Base-by-base conservation (phyloP, 2,113 vertebrate species). In the Triplophysa siluroides region DNA sequence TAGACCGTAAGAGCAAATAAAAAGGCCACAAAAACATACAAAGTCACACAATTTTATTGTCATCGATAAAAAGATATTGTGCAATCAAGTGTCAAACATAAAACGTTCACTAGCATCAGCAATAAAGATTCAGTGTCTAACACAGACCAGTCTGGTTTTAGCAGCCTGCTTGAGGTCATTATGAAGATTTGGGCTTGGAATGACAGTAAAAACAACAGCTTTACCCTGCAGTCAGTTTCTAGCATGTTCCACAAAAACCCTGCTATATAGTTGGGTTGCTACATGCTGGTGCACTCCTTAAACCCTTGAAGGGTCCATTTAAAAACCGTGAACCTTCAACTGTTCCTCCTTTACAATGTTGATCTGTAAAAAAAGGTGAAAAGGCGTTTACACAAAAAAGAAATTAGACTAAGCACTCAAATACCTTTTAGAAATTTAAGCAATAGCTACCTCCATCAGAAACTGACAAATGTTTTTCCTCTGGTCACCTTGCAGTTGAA, bases 401-500 rank as follows among this genome's bases (percentile, higher is more conserved):
- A 1, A 13, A n/a, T 38, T 14, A 63, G 26, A 29, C 4, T 3
- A 54, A 16, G 19, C 52, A 54, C 11, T 21, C 3, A 33, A 18
- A 74, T n/a, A 38, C 52, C n/a, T 8, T 16, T 71, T 10, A 29
- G 3, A 78, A 38, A 16, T 1, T 1, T 58, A 19, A 29, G 13
- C 7, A 8, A 29, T 26, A 13, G 90, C 62, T 76, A 97, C 97
- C 89, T 98, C 96, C 0, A 94, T 89, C 1, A 98, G 94, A 91
- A 98, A 98, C 89, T 95, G 93, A 90, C 95, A 96, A 86, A 98
- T 97, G 92, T 98, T 96, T 92, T 96, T 97, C 85, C 95, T 93
- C 91, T 98, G 96, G 92, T 98, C 96, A 63, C 96, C 95, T 78
- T 98, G 96, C 74, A 98, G 85, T 91, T 98, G 96, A 87, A 98